These are phyloP conservation scores for Brienomyrus brachyistius DNA, from an alignment of 2,113 vertebrate genomes.

Conservation along the genomic window DNA sequence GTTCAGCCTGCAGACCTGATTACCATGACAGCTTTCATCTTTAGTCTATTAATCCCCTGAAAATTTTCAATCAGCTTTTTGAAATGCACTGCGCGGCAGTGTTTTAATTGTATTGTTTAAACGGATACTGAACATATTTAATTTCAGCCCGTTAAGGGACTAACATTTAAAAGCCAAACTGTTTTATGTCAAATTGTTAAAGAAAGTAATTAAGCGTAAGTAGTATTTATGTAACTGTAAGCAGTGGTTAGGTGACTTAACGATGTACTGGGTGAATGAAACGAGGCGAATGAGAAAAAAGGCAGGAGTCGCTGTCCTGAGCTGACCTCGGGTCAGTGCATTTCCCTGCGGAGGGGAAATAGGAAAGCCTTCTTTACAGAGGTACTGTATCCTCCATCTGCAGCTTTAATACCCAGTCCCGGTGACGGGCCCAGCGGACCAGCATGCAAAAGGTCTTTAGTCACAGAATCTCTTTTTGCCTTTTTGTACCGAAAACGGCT, in stretches of 20 bases:
- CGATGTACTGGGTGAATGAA: not conserved
- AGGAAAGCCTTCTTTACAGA: not conserved
- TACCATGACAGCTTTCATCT: not conserved
- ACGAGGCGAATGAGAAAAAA: not conserved
- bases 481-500: not conserved
- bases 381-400: not conserved
- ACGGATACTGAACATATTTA: not conserved
- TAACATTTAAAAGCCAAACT: not conserved
- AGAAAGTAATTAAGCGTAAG: not conserved
- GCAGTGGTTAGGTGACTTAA: not conserved
- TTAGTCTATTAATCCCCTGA: not conserved
- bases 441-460: not conserved
- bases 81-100: not conserved
- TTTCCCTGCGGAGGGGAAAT: not conserved
- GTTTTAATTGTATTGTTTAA: not conserved
- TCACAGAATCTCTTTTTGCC: not conserved
- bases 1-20: conserved; percentile 1
- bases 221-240: not conserved
- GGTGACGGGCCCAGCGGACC: not conserved
- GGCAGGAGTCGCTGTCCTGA: not conserved
- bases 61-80: not conserved
- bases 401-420: not conserved
- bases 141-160: not conserved
- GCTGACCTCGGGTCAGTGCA: not conserved
- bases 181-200: not conserved